These are phyloP conservation scores for Anhinga rufa DNA, from an alignment of 2,113 vertebrate genomes.

Conservation along the genomic window DNA sequence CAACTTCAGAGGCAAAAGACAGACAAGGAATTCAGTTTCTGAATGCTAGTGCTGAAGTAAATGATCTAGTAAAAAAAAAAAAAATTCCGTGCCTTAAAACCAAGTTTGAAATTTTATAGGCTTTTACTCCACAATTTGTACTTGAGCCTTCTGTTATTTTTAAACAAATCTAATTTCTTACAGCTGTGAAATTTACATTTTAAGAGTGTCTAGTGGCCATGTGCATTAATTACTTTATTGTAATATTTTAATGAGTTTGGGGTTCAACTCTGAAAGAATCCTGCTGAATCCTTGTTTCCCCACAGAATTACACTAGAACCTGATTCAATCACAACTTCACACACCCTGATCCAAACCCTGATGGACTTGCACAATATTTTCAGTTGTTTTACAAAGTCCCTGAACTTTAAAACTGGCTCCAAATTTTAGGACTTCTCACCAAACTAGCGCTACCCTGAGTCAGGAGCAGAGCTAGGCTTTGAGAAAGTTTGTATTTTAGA, in stretches of 20 bases:
- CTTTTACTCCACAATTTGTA: constrained; percentile 57
- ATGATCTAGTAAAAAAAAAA: neutral
- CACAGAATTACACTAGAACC: constrained; percentile 30
- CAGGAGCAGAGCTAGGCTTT: neutral
- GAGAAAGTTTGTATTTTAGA: neutral
- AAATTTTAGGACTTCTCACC: neutral
- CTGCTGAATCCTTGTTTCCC: constrained; percentile 50
- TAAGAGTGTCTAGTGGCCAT: constrained; percentile 68
- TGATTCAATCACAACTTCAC: neutral
- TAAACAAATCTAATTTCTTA: constrained; percentile 71
- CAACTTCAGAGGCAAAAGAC: neutral
- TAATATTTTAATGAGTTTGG: constrained; percentile 69
- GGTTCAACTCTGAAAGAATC: constrained; percentile 55
- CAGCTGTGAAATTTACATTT: constrained; percentile 71
- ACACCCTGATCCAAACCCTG: neutral
- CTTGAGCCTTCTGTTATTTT: constrained; percentile 69
- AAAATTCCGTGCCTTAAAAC: constrained; percentile 44
- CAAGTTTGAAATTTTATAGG: constrained; percentile 63
- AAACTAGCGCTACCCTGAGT: neutral
- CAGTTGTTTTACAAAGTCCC: neutral
- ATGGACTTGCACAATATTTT: neutral
- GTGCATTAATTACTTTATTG: constrained; percentile 69
- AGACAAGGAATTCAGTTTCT: neutral
- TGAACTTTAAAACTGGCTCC: neutral
- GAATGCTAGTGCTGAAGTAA: neutral